Base-by-base conservation (phyloP, 2,113 vertebrate genomes). In the Procavia capensis region DNA sequence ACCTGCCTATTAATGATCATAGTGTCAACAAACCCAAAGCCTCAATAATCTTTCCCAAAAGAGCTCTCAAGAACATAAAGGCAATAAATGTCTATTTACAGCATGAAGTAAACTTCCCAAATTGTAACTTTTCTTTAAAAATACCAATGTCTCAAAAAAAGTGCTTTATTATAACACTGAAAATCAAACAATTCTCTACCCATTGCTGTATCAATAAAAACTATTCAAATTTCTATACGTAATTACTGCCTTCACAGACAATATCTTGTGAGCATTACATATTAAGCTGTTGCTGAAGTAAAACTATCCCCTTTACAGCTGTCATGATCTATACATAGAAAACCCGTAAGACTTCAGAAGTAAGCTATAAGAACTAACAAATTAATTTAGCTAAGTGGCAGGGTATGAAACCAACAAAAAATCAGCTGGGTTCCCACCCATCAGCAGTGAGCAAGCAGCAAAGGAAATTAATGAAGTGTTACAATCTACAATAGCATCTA, bases 91-190 rank as follows among this genome's bases (percentile, higher is more conserved):
- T 47, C 61, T 61, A 14, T 41, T 63, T 50, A 72, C 3, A 85
- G 72, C 57, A 80, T 57, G 54, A 80, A 90, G 45, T 17, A 92
- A 64, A 93, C 63, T 84, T 47, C 57, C 88, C 17, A 61, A 45
- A 83, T 50, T 24, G 31, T 27, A 47, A 91, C 63, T 91, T 91
- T 57, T 83, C 20, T 88, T 45, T 47, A 75, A 76, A 92, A 83
- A 83, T 88, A 79, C 0, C 20, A 39, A 41, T 88, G 78, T 27
- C 22, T 80, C 31, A 50, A 59, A 82, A 41, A 54, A 90, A 80
- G 43, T 29, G 4, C 20, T 86, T 68, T 27, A 61, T 80, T 63
- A 80, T 41, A 79, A 61, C 78, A 68, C 1, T 87, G 68, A 19
- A 68, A 92, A 88, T 34, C 59, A 68, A 68, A 50, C 17, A 61